Base-by-base conservation (phyloP, 2,888 invertebrate genomes). In the Agapostemon virescens region DNA sequence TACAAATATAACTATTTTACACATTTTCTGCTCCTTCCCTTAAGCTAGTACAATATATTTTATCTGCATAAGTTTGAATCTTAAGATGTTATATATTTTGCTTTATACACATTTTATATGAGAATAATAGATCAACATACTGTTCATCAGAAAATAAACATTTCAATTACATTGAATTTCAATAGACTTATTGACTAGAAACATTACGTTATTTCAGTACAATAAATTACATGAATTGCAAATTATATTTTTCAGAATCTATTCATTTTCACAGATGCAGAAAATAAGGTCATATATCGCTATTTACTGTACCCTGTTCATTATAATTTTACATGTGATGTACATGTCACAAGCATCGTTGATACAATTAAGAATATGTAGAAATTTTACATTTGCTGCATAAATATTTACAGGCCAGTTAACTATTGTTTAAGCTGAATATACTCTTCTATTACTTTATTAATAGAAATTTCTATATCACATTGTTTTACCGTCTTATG, bases 281-380 rank as follows among this genome's bases (percentile, higher is more conserved):
- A 33, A 42, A 55, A n/a, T 64, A 33, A 30, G 7, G 52, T 67
- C 11, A 42, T 63, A 23, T 20, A 74, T 64, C 17, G 52, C 26
- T 26, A 52, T 71, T 26, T 1, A 5, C n/a, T 26, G 58, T 79
- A 79, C 77, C 79, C 79, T 79, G 79, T 69, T 74, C 30, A 26
- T 70, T 64, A 63, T 36, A 63, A 64, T 45, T 70, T 69, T 15
- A 81, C 64, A 61, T 30, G 33, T 4, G 7, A 45, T 33, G 7
- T 67, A 11, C n/a, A 42, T 36, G 38, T 66, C 15, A 49, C 30
- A 49, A 0, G 23, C 15, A 68, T 69, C 26, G 17, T 20, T 4
- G 55, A 26, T 76, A 72, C 36, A n/a, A 45, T 42, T 15, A 23
- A 55, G 30, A 42, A 69, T 38, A 67, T 20, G 45, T 15, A 69